Evolutionary conservation across 2,888 invertebrate genomes (phyloP).

Genomic region (Ochropleura leucogaster): DNA sequence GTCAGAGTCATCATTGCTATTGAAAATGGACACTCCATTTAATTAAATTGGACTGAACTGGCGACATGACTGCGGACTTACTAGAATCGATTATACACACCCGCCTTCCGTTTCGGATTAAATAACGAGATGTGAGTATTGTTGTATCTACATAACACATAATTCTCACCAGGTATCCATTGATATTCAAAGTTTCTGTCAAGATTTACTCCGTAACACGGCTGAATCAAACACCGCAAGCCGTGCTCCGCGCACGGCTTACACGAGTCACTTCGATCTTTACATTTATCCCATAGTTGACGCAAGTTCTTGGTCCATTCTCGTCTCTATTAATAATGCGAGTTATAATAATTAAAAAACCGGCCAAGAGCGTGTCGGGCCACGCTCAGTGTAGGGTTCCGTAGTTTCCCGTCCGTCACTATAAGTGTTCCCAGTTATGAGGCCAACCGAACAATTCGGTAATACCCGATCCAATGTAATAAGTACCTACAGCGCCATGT

Average conservation of each 20-base stretch:
- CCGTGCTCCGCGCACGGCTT: conserved; percentile 77
- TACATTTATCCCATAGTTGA: conserved; percentile 83
- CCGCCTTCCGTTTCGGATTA: neutral
- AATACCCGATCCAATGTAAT: too few relatives aligned
- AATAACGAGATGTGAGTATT: neutral
- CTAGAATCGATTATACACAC: neutral
- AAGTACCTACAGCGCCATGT: too few relatives aligned
- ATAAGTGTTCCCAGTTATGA: too few relatives aligned
- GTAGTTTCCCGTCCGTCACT: too few relatives aligned
- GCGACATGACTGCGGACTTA: neutral
- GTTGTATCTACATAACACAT: neutral
- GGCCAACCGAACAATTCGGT: too few relatives aligned
- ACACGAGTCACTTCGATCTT: conserved; percentile 75
- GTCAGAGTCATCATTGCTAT: conserved; percentile 1
- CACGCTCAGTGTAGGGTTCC: too few relatives aligned
- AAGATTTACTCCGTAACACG: conserved; percentile 86
- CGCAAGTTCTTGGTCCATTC: conserved; percentile 86
- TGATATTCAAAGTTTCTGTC: conserved; percentile 88
- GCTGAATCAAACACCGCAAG: conserved; percentile 80
- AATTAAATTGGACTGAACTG: neutral
- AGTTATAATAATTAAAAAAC: neutral
- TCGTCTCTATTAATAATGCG: conserved; percentile 73
- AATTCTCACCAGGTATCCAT: conserved; percentile 84
- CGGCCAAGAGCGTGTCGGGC: too few relatives aligned
- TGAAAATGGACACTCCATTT: neutral